These are phyloP conservation scores for Crax fasciolata DNA, from an alignment of 2,797 vertebrate species.

Conservation along the genomic window DNA sequence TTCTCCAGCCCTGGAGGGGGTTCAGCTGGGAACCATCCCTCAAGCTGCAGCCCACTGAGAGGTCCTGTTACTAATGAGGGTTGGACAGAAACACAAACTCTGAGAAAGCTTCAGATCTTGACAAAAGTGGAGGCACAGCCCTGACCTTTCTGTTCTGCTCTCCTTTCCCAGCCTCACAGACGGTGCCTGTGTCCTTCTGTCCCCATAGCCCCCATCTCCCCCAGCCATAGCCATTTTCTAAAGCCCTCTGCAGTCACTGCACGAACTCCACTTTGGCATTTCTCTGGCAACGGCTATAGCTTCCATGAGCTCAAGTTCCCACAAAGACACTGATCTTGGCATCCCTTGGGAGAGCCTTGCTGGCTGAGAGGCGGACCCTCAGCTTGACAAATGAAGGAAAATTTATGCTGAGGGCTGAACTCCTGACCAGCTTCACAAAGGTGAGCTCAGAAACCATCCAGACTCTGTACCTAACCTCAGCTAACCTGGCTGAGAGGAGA, in stretches of 20 bases:
- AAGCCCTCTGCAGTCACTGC: background rate
- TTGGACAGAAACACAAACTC: background rate
- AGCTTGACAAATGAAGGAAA: fast-evolving
- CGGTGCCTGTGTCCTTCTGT: background rate
- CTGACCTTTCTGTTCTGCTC: background rate
- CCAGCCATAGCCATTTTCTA: background rate
- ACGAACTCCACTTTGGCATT: background rate
- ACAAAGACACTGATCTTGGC: background rate
- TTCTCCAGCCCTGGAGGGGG: background rate
- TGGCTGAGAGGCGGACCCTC: background rate
- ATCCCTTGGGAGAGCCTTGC: background rate
- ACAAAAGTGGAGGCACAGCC: background rate
- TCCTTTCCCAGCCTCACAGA: background rate
- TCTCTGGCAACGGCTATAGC: background rate
- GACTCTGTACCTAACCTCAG: background rate
- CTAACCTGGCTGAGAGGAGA: fast-evolving
- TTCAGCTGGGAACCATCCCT: background rate
- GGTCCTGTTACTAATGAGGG: background rate
- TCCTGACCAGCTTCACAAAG: background rate
- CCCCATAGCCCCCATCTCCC: background rate
- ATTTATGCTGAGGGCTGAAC: background rate
- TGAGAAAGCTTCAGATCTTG: background rate
- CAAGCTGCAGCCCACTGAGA: background rate
- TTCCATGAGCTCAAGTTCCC: background rate
- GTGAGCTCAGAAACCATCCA: background rate